These are phyloP conservation scores for Odontocerum albicorne DNA, from an alignment of 2,888 invertebrate genomes.

Conservation along the genomic window DNA sequence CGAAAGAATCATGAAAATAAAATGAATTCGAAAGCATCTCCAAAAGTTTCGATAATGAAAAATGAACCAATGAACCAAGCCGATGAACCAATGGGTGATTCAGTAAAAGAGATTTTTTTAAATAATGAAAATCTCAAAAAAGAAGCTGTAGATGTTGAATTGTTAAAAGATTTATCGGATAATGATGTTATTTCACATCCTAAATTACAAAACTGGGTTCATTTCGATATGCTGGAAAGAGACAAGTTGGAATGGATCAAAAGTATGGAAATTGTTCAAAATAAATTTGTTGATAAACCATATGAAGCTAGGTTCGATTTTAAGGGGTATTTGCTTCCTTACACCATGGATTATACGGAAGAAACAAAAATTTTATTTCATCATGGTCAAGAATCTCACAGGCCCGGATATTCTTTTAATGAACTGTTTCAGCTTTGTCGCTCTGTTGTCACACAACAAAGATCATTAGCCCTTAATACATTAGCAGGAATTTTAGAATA, in stretches of 20 bases:
- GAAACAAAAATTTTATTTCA: constrained; percentile 73
- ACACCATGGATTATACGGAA: constrained; percentile 60
- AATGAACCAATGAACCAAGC: constrained; percentile 6
- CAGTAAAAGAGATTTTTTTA: too few relatives aligned
- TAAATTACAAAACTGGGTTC: constrained; percentile 71
- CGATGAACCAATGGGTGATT: constrained; percentile 4
- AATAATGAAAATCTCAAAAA: too few relatives aligned
- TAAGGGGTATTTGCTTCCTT: constrained; percentile 75
- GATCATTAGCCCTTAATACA: constrained; percentile 76
- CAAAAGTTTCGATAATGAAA: not conserved
- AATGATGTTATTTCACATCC: constrained; percentile 62
- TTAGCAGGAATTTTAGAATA: constrained; percentile 77
- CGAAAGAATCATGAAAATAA: constrained; percentile 48
- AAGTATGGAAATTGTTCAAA: constrained; percentile 47
- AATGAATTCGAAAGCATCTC: constrained; percentile 38
- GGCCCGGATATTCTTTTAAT: constrained; percentile 88
- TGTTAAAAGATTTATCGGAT: constrained; percentile 50
- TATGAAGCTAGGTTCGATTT: constrained; percentile 86
- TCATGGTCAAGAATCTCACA: constrained; percentile 89
- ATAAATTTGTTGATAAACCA: constrained; percentile 55
- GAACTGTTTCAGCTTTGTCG: constrained; percentile 82
- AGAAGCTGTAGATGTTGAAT: constrained; percentile 38
- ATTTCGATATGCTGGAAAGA: constrained; percentile 84
- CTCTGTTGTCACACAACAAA: constrained; percentile 80
- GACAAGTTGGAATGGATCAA: constrained; percentile 91